These are phyloP conservation scores for Vulpes lagopus DNA, from an alignment of 2,113 vertebrate genomes.

Conservation along the genomic window DNA sequence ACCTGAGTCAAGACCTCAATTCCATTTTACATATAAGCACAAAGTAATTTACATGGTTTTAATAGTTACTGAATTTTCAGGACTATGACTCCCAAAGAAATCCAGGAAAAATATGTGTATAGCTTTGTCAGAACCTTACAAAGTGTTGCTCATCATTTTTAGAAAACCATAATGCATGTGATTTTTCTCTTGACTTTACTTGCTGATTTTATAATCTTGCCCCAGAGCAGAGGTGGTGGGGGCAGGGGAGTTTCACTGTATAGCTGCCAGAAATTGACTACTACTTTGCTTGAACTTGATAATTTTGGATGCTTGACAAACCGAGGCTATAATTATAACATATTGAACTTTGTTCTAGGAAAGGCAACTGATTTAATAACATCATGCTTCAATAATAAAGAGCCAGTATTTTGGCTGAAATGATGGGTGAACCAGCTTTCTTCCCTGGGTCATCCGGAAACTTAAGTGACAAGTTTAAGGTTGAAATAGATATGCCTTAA, in stretches of 20 bases:
- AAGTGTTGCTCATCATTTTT: not conserved
- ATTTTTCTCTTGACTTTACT: constrained; percentile 49
- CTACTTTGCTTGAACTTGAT: not conserved
- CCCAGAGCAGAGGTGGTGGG: not conserved
- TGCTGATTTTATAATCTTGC: not conserved
- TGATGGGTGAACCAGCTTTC: not conserved
- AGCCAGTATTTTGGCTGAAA: constrained; percentile 26
- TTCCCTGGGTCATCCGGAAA: constrained; percentile 43
- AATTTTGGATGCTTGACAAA: constrained; percentile 28
- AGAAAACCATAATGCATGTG: not conserved
- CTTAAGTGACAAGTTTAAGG: not conserved
- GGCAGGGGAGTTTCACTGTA: not conserved
- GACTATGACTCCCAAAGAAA: not conserved
- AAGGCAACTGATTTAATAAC: constrained; percentile 17
- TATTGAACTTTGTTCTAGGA: constrained; percentile 16
- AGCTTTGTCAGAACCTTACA: not conserved
- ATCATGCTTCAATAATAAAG: not conserved
- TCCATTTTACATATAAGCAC: not conserved
- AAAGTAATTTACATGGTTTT: not conserved
- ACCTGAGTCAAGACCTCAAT: not conserved
- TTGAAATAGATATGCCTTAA: constrained; percentile 41
- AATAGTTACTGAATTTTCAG: not conserved
- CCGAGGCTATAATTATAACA: not conserved
- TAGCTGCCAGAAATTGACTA: not conserved
- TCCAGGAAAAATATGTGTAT: not conserved